phyloP scores from a whole-genome alignment of 2,888 invertebrate genomes.

The Lycaena phlaeas region DNA sequence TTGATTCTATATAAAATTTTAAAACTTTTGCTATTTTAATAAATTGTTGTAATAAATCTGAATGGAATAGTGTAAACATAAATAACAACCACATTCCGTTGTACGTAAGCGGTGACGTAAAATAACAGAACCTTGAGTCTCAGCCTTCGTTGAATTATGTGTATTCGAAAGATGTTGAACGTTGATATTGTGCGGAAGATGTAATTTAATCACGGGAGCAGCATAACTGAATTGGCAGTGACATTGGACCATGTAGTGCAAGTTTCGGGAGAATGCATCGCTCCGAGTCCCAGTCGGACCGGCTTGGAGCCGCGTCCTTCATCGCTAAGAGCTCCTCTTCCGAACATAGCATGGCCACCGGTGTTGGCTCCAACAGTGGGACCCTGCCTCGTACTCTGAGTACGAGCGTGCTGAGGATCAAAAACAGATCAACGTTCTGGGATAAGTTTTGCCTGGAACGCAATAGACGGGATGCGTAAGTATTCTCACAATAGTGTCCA shows the following conservation, averaged over 20 bases:
- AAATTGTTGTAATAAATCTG: background rate
- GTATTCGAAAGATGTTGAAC: too few relatives aligned
- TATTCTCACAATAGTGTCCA: too few relatives aligned
- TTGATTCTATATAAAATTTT: background rate
- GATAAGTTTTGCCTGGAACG: slow-evolving; percentile 85
- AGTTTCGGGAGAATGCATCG: too few relatives aligned
- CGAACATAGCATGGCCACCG: slow-evolving; percentile 68
- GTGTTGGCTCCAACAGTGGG: slow-evolving; percentile 56
- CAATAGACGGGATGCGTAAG: slow-evolving; percentile 80
- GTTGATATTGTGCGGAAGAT: background rate
- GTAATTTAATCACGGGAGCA: background rate
- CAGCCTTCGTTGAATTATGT: too few relatives aligned
- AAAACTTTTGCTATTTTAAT: too few relatives aligned
- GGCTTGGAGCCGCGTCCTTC: slow-evolving; percentile 54
- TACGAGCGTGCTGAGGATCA: slow-evolving; percentile 85
- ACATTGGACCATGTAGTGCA: slow-evolving; percentile 28
- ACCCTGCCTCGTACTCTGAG: slow-evolving; percentile 81
- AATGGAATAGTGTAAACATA: background rate
- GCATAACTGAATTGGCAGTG: slow-evolving; percentile 15
- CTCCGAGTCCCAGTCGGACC: slow-evolving; percentile 73
- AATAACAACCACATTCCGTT: background rate
- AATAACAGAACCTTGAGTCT: background rate
- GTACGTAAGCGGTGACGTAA: slow-evolving; percentile 5
- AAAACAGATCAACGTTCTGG: slow-evolving; percentile 87
- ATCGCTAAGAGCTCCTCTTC: slow-evolving; percentile 62